Conservation (phyloP, 2,888 invertebrate genomes). For the Chrysomela aeneicollis region DNA sequence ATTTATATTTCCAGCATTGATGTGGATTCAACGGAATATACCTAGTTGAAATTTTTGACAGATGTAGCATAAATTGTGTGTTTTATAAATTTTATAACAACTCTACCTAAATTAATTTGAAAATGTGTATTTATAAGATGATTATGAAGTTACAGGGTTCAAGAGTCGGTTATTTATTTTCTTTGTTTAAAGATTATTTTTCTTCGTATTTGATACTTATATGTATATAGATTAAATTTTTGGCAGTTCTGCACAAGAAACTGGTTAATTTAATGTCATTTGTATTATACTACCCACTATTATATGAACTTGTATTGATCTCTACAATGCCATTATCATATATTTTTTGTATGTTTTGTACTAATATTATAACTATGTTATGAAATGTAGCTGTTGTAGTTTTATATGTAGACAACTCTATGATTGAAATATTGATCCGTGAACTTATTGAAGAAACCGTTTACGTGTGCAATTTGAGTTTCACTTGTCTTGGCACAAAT, state of each 20-base stretch:
- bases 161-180: slow-evolving; percentile 50
- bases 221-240: slow-evolving; percentile 47
- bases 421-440: slow-evolving; percentile 20
- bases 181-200: slow-evolving; percentile 34
- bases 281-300: slow-evolving; percentile 40
- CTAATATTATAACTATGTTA: slow-evolving; percentile 46
- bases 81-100: slow-evolving; percentile 54
- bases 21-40: neutral
- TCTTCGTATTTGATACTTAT: slow-evolving; percentile 44
- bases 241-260: slow-evolving; percentile 27
- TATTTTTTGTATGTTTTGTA: slow-evolving; percentile 53
- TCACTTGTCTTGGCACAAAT: slow-evolving; percentile 44
- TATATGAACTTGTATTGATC: slow-evolving; percentile 53
- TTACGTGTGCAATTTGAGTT: slow-evolving; percentile 36
- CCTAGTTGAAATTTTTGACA: slow-evolving; percentile 45
- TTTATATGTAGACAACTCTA: slow-evolving; percentile 43
- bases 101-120: slow-evolving; percentile 50
- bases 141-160: slow-evolving; percentile 51
- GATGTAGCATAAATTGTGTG: slow-evolving; percentile 51
- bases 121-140: slow-evolving; percentile 43
- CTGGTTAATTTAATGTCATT: slow-evolving; percentile 28
- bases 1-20: neutral
- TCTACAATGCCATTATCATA: slow-evolving; percentile 58
- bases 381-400: slow-evolving; percentile 41
- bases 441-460: slow-evolving; percentile 21